Evolutionary conservation across 2,888 invertebrate species (phyloP), one percentile per base, ranked within the genome.

Genomic region (Odontocolon sp.): DNA sequence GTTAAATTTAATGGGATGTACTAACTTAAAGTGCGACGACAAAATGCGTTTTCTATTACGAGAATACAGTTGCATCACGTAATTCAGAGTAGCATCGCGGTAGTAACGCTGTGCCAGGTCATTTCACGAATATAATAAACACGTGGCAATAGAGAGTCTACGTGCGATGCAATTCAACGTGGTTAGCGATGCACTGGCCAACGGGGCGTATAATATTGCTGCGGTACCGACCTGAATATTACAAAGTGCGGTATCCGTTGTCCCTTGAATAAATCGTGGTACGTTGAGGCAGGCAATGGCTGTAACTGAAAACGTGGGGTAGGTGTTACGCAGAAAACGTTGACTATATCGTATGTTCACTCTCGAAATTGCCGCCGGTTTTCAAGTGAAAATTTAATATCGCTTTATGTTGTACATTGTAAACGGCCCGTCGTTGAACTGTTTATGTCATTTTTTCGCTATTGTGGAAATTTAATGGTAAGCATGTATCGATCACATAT

Each of bases 71-170:
- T 50, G 11, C 11, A 50, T 26, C 50, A 50, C 50, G 23, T 50
- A 14, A 50, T 38, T 57, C n/a, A 21, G 36, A 57, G 56, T 3
- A 18, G 14, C 64, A 36, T 26, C 31, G 26, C 40, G 38, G 59
- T 26, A 56, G 66, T 73, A 54, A 33, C 16, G 33, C 31, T 28
- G 47, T 45, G 67, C n/a, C n/a, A n/a, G 40, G 47, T 83, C 72
- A 70, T 78, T 64, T 64, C 26, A 36, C 59, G 63, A 77, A 78
- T 80, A 80, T 80, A 80, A 81, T 81, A 81, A 82, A 82, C 81
- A 80, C 75, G 56, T 76, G 72, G 78, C 67, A 54, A 52, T 56
- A 33, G n/a, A 3, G 1, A 33, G n/a, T 47, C 64, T 82, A 83
- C 81, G 81, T 78, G 81, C 74, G 50, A 50, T 33, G 83, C 74